These are phyloP conservation scores for Podotricha telesiphe DNA, from an alignment of 2,888 invertebrate genomes.

Conservation along the genomic window DNA sequence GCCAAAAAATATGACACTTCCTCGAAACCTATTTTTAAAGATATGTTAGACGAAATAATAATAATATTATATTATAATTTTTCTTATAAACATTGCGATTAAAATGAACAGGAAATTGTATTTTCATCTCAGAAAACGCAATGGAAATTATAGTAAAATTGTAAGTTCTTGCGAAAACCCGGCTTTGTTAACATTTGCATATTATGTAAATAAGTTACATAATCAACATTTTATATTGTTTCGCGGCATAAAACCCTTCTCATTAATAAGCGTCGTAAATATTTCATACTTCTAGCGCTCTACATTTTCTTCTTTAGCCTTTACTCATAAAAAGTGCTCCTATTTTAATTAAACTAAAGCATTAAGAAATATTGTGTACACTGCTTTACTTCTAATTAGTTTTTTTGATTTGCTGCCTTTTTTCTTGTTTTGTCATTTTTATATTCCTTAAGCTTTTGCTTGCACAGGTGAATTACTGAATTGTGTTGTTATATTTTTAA, in stretches of 20 bases:
- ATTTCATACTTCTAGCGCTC: conserved; percentile 31
- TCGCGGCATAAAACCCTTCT: conserved; percentile 30
- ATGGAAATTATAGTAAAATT: conserved; percentile 22
- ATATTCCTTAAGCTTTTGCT: no score
- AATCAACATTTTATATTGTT: conserved; percentile 39
- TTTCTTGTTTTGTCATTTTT: not conserved
- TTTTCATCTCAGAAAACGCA: not conserved
- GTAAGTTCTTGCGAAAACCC: conserved; percentile 18
- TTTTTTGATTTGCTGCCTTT: conserved; percentile 7
- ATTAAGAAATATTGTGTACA: conserved; percentile 24
- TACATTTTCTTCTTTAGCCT: conserved; percentile 26
- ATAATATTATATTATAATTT: no score
- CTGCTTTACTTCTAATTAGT: conserved; percentile 12
- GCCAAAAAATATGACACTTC: no score
- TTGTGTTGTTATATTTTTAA: no score
- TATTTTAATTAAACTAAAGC: conserved; percentile 35
- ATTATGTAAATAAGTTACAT: conserved; percentile 36
- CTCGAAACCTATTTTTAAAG: no score
- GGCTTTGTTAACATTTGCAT: conserved; percentile 34
- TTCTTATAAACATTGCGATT: no score
- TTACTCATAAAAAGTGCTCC: conserved; percentile 28
- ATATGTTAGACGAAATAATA: no score
- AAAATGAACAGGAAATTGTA: not conserved
- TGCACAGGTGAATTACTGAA: not conserved
- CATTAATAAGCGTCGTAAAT: conserved; percentile 37